Base-by-base conservation (phyloP, 2,113 vertebrate species). In the Jacana jacana region DNA sequence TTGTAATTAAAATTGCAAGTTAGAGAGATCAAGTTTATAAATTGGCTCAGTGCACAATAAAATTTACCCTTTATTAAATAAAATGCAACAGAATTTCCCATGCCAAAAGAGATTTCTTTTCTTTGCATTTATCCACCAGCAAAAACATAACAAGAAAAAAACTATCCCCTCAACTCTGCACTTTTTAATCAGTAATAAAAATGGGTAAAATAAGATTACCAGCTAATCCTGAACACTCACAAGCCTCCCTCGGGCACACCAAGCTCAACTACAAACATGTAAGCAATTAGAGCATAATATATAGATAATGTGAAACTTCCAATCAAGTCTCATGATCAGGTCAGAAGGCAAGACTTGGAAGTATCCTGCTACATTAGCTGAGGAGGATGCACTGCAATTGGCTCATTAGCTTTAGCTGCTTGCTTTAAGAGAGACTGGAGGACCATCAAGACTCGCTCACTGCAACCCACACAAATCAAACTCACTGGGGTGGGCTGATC, bases 1-100 rank as follows among this genome's bases (percentile, higher is more conserved):
- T 42, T 92, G 92, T 98, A 98, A 98, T 98, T 98, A 98, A 97
- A 96, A 96, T 89, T 72, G 61, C 13, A 30, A 97, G 88, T 97
- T 98, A 93, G 82, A 96, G 91, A 97, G 89, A 97, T 96, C 96
- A 94, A 75, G 9, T 97, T 98, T 97, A 70, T 95, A 82, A 96
- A 95, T 83, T 73, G 86, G 86, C 55, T 97, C 95, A 65, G 89
- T 46, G 13, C 93, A 93, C 77, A 79, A 77, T 70, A 95, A 97
- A 96, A 95, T 94, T 94, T 85, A 89, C 72, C 96, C 72, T 96
- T 96, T 97, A 94, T 96, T 96, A 97, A 97, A 94, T 92, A 94
- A 95, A 97, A 96, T 96, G 82, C 75, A 96, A 90, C 88, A 96
- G 87, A 4, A 90, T 92, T 95, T 97, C 89, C 91, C n/a, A 25